Evolutionary conservation across 2,888 invertebrate species (phyloP), one percentile per base, ranked within the genome.

Genomic region (Eupithecia abbreviata): DNA sequence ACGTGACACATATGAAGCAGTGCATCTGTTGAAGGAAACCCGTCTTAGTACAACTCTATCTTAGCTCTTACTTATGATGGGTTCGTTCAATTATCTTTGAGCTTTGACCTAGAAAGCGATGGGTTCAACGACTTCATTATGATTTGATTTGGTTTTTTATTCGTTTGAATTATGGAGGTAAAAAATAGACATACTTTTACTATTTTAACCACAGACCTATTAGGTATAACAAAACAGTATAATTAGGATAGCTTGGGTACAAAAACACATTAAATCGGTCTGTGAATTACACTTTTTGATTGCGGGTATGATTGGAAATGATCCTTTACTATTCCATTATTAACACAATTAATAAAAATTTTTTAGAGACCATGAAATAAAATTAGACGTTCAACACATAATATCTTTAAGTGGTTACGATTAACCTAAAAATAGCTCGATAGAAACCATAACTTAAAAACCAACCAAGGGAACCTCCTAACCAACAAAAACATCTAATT

Each of bases 1-100:
- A 94, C 51, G 91, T 91, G 72, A 94, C 90, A 81, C 94, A 94
- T 77, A 93, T 91, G 86, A 90, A 94, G 82, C 94, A 93, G 83
- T 94, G 92, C 94, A 94, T 94, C 94, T 94, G 92, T 65, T 84
- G 87, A 82, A 66, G 30, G n/a, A 81, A 82, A 81, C 80, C 45
- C 12, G 62, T 12, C 62, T 62, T 62, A 62, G 62, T 62, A 62
- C 4, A 62, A 30, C 30, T 30, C 18, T 30, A 66, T 15, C 3
- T 58, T 10, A 4, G 58, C 4, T 58, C 10, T 58, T 30, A 62
- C 30, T 30, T 18, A n/a, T 43, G 67, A 43, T 41, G 15, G n/a
- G 6, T 67, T 15, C 10, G 43, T 68, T 68, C 67, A 47, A 13
- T 75, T 18, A 74, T 72, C 47, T 42, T 67, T 66, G 74, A 71